Evolutionary conservation across 2,888 invertebrate genomes (phyloP), one percentile per base, ranked within the genome.

Genomic region (Nymphalis urticae): DNA sequence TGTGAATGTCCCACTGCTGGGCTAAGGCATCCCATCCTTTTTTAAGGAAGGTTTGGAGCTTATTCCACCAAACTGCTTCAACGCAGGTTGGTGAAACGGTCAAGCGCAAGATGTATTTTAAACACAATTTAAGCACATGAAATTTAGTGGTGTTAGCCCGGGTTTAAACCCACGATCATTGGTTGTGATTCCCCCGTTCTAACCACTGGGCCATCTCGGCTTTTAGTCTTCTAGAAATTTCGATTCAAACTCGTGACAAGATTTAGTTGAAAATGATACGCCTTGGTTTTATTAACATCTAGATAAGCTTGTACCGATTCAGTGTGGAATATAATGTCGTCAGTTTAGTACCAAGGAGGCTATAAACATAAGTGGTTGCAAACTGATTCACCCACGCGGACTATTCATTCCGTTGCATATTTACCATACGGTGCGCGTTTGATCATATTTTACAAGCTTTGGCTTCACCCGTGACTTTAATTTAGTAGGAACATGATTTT

Each of bases 271-370:
- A 70, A 63, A 63, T 63, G 65, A 62, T 62, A 51, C 27, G 59
- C 48, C 50, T 65, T 50, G 62, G 68, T 71, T 71, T 68, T 63
- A 71, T 66, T 68, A 71, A 68, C 68, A 71, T 71, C 65, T 66
- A 63, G 66, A 71, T 71, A 73, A 63, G 60, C 53, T 58, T 50
- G 54, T 51, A 53, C 48, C 36, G 64, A 62, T 42, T 65, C 64
- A 24, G 66, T 63, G 59, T 50, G 67, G 36, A 56, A 50, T 65
- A 63, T 68, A 71, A 71, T 66, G 60, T 71, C 62, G 68, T 64
- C 66, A 62, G 66, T 68, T 72, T 76, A 71, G 66, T 73, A 73
- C 66, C 56, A 65, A 72, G 74, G 76, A 76, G 74, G 75, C 71
- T 68, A 72, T 75, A 76, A 76, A 75, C 65, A 71, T 66, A 74